phyloP scores from a whole-genome alignment of 2,113 vertebrate genomes.

The Arothron firmamentum region DNA sequence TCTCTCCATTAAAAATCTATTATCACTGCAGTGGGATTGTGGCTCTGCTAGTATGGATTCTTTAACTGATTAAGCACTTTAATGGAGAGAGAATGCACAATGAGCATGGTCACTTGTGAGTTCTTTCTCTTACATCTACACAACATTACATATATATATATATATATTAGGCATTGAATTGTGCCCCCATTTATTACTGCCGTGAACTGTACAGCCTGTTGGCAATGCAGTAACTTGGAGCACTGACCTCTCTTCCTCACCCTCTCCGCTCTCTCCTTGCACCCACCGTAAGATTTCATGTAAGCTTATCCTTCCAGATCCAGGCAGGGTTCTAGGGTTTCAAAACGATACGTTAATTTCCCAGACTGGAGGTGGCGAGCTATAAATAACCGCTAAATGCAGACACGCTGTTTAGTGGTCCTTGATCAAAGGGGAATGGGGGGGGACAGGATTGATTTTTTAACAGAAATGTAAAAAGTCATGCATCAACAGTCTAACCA shows the following conservation, averaged over 20 bases:
- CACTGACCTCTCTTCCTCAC: conserved; percentile 1
- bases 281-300: conserved; percentile 68
- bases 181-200: too few species aligned
- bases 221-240: too few species aligned
- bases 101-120: conserved; percentile 19
- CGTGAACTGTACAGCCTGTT: too few species aligned
- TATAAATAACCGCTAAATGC: conserved; percentile 67
- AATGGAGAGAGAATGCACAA: conserved; percentile 47
- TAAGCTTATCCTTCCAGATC: conserved; percentile 73
- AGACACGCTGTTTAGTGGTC: conserved; percentile 30
- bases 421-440: conserved; percentile 29
- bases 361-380: conserved; percentile 57
- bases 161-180: too few species aligned
- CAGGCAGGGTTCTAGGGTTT: conserved; percentile 69
- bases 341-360: conserved; percentile 76
- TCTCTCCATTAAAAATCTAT: conserved; percentile 75
- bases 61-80: conserved; percentile 68
- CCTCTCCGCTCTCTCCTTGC: conserved; percentile 29
- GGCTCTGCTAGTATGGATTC: conserved; percentile 66
- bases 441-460: neutral
- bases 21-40: conserved; percentile 67
- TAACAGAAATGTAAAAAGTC: too few species aligned
- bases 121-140: conserved; percentile 1
- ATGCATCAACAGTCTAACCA: too few species aligned
- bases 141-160: too few species aligned